Percentiles rank a stretch among this genome's conserved stretches.
phyloP scores from a whole-genome alignment of 1,140 invertebrate genomes.

The Asbolus verrucosus region DNA sequence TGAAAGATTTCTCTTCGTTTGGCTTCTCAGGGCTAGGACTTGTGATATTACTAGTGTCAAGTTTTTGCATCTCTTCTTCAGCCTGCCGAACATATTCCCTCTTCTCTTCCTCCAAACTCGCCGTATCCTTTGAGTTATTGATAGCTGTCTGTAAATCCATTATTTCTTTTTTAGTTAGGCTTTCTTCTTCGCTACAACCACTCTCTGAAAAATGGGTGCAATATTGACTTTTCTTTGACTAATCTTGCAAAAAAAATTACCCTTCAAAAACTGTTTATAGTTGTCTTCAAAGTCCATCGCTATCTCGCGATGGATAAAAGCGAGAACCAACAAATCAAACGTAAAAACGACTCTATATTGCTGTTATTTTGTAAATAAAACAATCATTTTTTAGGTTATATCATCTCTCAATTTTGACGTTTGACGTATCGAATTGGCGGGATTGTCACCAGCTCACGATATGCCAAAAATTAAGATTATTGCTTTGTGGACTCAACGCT shows the following conservation, averaged over 20 bases:
- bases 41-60: neutral
- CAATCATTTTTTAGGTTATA: no score
- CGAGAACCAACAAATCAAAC: no score
- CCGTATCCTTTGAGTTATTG: neutral
- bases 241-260: neutral
- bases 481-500: no score
- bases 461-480: no score
- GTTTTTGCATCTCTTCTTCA: neutral
- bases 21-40: neutral
- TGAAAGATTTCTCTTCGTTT: no score
- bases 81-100: neutral
- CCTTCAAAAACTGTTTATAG: neutral
- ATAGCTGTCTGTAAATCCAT: constrained; percentile 11
- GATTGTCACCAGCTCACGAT: no score
- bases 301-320: no score
- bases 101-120: neutral
- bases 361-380: no score
- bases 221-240: neutral
- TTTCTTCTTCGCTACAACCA: neutral
- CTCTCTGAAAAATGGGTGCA: neutral
- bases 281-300: neutral
- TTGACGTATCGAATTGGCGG: no score
- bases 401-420: no score
- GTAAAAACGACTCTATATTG: no score
- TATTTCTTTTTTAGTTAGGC: neutral